phyloP scores from a whole-genome alignment of 2,888 invertebrate genomes.

The Macropis europaea region DNA sequence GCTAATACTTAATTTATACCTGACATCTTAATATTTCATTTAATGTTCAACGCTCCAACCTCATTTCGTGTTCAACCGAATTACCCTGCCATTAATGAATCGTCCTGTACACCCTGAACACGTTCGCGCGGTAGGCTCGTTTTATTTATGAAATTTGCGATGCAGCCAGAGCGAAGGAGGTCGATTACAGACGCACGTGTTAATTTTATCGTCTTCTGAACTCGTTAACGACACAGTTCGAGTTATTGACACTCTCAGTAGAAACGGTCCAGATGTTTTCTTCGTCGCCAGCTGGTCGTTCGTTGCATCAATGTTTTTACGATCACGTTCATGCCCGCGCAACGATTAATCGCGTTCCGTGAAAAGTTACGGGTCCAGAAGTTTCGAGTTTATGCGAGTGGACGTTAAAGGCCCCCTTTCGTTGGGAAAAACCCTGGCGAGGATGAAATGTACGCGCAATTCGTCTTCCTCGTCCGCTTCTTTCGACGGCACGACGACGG shows the following conservation, averaged over 20 bases:
- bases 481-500: slow-evolving; percentile 25
- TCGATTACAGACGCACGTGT: neutral
- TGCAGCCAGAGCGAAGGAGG: neutral
- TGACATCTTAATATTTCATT: too few relatives aligned
- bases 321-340: slow-evolving; percentile 26
- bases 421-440: neutral
- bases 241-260: slow-evolving; percentile 23
- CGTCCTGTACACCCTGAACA: neutral
- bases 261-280: slow-evolving; percentile 24
- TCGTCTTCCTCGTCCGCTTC: slow-evolving; percentile 34
- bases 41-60: too few relatives aligned
- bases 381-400: slow-evolving; percentile 15
- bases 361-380: neutral
- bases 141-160: slow-evolving; percentile 4
- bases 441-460: slow-evolving; percentile 37
- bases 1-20: too few relatives aligned
- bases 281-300: slow-evolving; percentile 28
- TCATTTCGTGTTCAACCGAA: too few relatives aligned
- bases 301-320: slow-evolving; percentile 38
- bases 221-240: slow-evolving; percentile 28
- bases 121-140: neutral
- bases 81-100: too few relatives aligned
- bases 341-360: slow-evolving; percentile 33
- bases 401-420: slow-evolving; percentile 8
- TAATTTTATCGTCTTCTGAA: slow-evolving; percentile 28